A percentile compares a stretch with the other conserved stretches of the same genome.
Evolutionary conservation across 2,797 vertebrate species (phyloP).

Genomic region (Phataginus tetradactyla): DNA sequence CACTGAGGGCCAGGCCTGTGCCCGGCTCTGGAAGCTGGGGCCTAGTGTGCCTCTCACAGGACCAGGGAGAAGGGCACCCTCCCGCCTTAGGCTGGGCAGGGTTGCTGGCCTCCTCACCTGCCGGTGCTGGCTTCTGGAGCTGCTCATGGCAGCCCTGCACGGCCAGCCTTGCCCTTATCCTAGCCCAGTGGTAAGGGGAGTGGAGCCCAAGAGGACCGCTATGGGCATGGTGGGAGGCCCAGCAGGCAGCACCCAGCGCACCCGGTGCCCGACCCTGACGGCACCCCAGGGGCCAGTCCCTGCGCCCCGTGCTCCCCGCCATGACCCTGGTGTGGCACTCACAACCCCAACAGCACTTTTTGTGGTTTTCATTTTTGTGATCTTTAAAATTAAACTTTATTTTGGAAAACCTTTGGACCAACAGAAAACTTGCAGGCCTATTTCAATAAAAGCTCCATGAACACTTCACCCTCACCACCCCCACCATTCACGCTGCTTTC

Average conservation of each 20-base stretch:
- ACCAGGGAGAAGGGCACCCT: not conserved
- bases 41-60: not conserved
- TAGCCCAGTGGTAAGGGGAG: accelerated
- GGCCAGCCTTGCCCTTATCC: not conserved
- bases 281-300: accelerated
- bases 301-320: no score
- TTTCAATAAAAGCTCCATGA: accelerated
- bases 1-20: not conserved
- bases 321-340: no score
- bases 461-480: not conserved
- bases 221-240: not conserved
- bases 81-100: not conserved
- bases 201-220: not conserved
- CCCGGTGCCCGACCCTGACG: not conserved
- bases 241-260: not conserved
- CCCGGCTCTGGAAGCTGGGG: not conserved
- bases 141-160: not conserved
- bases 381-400: not conserved
- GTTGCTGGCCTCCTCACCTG: not conserved
- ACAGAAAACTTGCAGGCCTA: not conserved
- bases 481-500: accelerated
- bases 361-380: not conserved
- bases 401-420: not conserved
- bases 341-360: not conserved
- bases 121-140: not conserved